Evolutionary conservation across 2,888 invertebrate genomes (phyloP).

Genomic region (Augiades crinisus): DNA sequence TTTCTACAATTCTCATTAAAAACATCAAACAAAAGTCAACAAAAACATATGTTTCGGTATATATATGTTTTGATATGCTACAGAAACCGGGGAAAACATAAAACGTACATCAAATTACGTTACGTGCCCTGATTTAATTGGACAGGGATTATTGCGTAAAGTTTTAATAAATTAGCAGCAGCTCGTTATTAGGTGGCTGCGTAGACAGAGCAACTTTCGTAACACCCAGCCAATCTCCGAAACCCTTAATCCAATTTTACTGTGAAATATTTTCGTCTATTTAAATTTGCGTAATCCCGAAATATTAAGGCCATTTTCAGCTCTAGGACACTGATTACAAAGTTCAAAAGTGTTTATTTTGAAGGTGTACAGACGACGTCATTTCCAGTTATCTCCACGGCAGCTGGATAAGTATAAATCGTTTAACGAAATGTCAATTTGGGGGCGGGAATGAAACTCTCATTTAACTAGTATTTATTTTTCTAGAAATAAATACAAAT

Average conservation of each 20-base stretch:
- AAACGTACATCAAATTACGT: too few species aligned
- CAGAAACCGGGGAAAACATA: too few species aligned
- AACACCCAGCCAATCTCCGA: not conserved
- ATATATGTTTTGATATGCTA: too few species aligned
- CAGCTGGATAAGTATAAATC: conserved; percentile 11
- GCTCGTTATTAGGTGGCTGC: conserved; percentile 1
- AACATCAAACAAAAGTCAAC: too few species aligned
- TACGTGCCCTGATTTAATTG: conserved; percentile 1
- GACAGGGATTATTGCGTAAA: conserved; percentile 7
- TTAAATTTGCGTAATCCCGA: not conserved
- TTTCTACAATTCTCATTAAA: too few species aligned
- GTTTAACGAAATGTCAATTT: conserved; percentile 28
- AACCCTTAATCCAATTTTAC: conserved; percentile 11
- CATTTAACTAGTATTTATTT: too few species aligned
- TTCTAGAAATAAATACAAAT: too few species aligned
- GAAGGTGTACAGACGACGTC: conserved; percentile 3
- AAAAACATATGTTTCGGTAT: too few species aligned
- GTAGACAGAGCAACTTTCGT: conserved; percentile 6
- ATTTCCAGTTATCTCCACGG: conserved; percentile 4
- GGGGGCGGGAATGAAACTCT: conserved; percentile 13
- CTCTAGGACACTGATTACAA: conserved; percentile 9
- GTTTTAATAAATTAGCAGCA: conserved; percentile 18
- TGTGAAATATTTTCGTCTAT: conserved; percentile 10
- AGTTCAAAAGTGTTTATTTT: conserved; percentile 17
- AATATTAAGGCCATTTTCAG: conserved; percentile 7